A percentile compares a stretch with the other conserved stretches of the same genome.
Evolutionary conservation across 2,797 vertebrate genomes (phyloP).

Genomic region (Graptemys geographica): DNA sequence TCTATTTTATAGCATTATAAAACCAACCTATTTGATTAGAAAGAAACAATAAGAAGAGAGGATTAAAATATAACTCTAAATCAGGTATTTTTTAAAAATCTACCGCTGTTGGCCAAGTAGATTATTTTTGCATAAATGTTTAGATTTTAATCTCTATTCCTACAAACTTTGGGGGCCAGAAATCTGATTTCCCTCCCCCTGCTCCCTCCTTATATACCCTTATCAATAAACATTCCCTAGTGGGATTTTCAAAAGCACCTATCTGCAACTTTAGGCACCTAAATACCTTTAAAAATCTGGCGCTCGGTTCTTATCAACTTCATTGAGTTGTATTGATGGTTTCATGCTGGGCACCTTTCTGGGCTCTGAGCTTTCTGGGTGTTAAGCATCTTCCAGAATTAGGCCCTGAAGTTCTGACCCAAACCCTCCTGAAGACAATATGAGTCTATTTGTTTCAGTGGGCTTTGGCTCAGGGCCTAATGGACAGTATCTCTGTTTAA

Average conservation of each 20-base stretch:
- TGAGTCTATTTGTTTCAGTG: not conserved
- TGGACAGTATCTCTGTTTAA: not conserved
- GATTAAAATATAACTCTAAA: not conserved
- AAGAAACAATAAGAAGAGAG: not conserved
- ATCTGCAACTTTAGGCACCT: not conserved
- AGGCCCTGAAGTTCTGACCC: not conserved
- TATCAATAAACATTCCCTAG: not conserved
- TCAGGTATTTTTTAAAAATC: not conserved
- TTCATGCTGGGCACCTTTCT: not conserved
- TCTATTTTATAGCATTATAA: not conserved
- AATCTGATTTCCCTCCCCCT: not conserved
- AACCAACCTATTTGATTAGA: not conserved
- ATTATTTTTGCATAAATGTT: not conserved
- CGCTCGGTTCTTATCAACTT: not conserved
- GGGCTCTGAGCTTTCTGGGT: not conserved
- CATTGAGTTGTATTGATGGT: not conserved
- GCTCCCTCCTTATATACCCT: not conserved
- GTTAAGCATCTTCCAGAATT: constrained; percentile 10
- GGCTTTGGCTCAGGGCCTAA: not conserved
- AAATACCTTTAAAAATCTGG: too few species aligned
- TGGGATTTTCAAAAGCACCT: not conserved
- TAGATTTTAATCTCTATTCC: not conserved
- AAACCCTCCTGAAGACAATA: fast-evolving
- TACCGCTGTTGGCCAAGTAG: not conserved
- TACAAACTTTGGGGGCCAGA: not conserved